phyloP scores from a whole-genome alignment of 1,140 invertebrate genomes.

The Meloidogyne floridensis region DNA sequence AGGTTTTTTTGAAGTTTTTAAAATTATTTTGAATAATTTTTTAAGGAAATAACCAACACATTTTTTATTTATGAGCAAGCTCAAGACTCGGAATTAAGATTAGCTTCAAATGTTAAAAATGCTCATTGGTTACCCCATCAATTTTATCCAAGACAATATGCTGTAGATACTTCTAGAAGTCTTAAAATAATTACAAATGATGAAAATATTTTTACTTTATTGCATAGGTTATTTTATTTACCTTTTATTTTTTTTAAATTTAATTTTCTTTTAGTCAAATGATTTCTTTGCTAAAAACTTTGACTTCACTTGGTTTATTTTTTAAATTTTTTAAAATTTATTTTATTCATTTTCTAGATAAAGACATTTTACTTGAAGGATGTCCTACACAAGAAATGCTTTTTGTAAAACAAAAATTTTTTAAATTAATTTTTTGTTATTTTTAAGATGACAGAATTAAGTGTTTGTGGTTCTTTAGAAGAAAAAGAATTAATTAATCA shows the following conservation, averaged over 20 bases:
- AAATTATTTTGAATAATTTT: not conserved
- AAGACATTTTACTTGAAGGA: constrained; percentile 23
- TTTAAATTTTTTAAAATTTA: constrained; percentile 14
- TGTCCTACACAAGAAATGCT: constrained; percentile 49
- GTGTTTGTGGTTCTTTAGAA: constrained; percentile 25
- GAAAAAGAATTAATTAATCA: constrained; percentile 42
- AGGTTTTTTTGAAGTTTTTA: constrained; percentile 22
- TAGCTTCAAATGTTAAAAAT: constrained; percentile 36
- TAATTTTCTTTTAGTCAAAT: constrained; percentile 42
- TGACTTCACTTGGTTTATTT: constrained; percentile 35
- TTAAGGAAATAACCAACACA: constrained; percentile 33
- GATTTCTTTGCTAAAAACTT: constrained; percentile 41
- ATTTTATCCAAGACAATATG: constrained; percentile 39
- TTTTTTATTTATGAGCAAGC: constrained; percentile 41
- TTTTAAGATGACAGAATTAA: constrained; percentile 44
- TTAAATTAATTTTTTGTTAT: not conserved
- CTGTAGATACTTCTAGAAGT: constrained; percentile 45
- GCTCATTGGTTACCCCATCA: constrained; percentile 42
- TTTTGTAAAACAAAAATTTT: not conserved
- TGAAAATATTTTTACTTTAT: constrained; percentile 35
- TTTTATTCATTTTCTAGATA: constrained; percentile 9
- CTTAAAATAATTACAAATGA: constrained; percentile 40
- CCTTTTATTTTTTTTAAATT: not conserved
- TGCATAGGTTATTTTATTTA: constrained; percentile 37
- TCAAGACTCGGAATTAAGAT: constrained; percentile 35